Base-by-base conservation (phyloP, 2,888 invertebrate species). In the Luffia ferchaultella region DNA sequence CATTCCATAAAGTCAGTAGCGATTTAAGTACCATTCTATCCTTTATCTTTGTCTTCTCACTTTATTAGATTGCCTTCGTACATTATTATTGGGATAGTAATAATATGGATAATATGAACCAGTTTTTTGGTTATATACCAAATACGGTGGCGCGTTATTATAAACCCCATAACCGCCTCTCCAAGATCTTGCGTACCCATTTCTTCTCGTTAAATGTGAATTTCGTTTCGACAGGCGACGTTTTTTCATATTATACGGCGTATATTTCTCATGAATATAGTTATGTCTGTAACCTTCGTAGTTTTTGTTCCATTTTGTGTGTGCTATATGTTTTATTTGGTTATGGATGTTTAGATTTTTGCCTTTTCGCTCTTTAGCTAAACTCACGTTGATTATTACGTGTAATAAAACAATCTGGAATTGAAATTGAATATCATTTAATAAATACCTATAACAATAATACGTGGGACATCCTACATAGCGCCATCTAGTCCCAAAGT, bases 41-140 rank as follows among this genome's bases (percentile, higher is more conserved):
- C 3, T n/a, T 30, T 30, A 30, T 30, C 12, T 30, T 30, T 30
- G 30, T 30, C 30, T 30, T 30, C 30, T 30, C 3, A 30, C 30
- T 30, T 30, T 30, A 30, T 30, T 30, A 12, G 3, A 30, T 30
- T 30, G 30, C 30, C 66, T 56, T 53, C 65, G 58, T 12, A 61
- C 47, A 47, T 20, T 60, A 30, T 65, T 70, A 20, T 57, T 61
- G 0, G 76, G 75, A 48, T 65, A 72, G 16, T 67, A 73, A 46
- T 65, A 79, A 54, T 75, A 80, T 0, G 80, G 79, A 30, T 67
- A 77, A 45, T 80, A 80, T 0, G 76, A 64, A 0, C 78, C 78
- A 7, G 62, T 58, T 57, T 78, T 76, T 52, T 64, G 68, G 49
- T 78, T 80, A 45, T 67, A 78, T 0, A 80, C 76, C 45, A 80